Evolutionary conservation across 2,888 invertebrate genomes (phyloP), one percentile per base, ranked within the genome.

Genomic region (Lithophane ornitopus): DNA sequence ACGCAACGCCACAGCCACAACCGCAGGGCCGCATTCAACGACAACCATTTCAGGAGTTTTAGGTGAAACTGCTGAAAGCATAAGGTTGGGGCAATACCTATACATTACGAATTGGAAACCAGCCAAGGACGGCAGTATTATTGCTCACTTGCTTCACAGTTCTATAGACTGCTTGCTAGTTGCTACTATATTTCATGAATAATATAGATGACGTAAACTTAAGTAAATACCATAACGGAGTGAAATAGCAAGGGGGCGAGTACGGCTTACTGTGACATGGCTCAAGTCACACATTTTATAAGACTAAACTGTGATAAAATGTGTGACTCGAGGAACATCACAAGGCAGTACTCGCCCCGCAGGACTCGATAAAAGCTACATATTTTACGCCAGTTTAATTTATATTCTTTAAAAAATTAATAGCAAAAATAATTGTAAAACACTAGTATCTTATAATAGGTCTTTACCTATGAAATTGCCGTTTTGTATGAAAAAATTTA

Each of bases 1-100:
- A 90, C 82, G 84, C 85, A 87, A 89, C 86, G 82, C 79, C 77
- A 85, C 82, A 58, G 62, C 68, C 78, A 79, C 76, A 58, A 84
- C 85, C 78, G 80, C 81, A 85, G 85, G 75, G 74, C 87, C 88
- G 87, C 85, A 89, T 85, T 84, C 59, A 69, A 78, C 70, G 66
- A 66, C 63, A 74, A 59, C 68, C 39, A 58, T 54, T 70, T 70
- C 74, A 77, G 80, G 81, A 76, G 70, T 78, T 77, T 79, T 73
- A n/a, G 68, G 71, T 70, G 70, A 80, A 82, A 82, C 76, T 82
- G 85, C 74, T 69, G 79, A 82, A 84, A 80, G 70, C 81, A 68
- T 79, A 81, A 80, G 41, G 56, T 70, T 78, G 54, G 76, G 71
- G 80, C 76, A 84, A 77, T 86, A 78, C 56, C 63, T 72, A 71